Base-by-base conservation (phyloP, 2,888 invertebrate genomes). In the Eristalis tenax region DNA sequence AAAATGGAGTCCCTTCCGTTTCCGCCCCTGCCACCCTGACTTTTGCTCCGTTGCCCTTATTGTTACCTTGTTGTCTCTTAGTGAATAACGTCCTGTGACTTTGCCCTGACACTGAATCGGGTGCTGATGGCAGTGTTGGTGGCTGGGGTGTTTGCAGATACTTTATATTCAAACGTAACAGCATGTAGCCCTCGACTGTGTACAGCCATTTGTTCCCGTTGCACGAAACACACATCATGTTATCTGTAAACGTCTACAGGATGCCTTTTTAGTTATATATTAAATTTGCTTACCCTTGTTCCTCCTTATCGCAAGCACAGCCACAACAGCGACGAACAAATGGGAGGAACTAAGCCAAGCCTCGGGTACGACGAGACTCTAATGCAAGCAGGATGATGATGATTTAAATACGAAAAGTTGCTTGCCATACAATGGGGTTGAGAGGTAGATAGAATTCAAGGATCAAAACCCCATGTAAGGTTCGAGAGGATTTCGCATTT, bases 211-310 rank as follows among this genome's bases (percentile, higher is more conserved):
- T 77, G 40, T 28, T 78, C 78, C 69, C 79, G 83, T 79, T 78
- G 81, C 81, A 76, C 26, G 69, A 23, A 50, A 61, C 76, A 78
- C 59, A 75, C 64, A 61, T 73, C 77, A 63, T 77, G 57, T 68
- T 80, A 80, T 80, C 74, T 68, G 57, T 75, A 81, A 83, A 70
- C 59, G 69, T 65, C 69, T 79, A 35, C 64, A 74, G 78, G 83
- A 83, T 74, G 65, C 64, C 18, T 63, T 22, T 66, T 18, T 18
- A 50, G 18, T 50, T 50, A 50, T 76, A 65, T 76, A 65, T 82
- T 38, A 59, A 76, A 18, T 66, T 70, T 65, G 63, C 8, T 18
- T 50, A 18, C 26, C 59, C 59, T 35, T 57, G 13, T 63, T 8
- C 50, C 50, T 18, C 22, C 61, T 63, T 68, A 38, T 66, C 82